These are phyloP conservation scores for Acomys russatus DNA, from an alignment of 2,797 vertebrate genomes.

Conservation along the genomic window DNA sequence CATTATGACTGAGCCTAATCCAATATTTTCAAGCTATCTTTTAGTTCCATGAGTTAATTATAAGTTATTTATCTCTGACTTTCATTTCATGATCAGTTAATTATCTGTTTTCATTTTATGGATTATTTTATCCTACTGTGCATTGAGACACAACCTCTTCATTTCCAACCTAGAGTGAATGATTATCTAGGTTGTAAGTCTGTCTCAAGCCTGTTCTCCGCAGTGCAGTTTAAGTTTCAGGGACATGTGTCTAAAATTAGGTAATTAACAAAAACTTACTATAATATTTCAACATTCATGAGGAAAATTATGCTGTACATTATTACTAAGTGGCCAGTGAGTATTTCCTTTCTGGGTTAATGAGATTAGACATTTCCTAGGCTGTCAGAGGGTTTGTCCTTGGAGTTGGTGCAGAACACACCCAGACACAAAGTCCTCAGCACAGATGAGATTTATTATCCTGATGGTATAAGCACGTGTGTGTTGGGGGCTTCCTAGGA, in stretches of 20 bases:
- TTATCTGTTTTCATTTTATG: too few relatives aligned
- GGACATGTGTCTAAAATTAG: slow-evolving; percentile 11
- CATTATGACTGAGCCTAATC: too few relatives aligned
- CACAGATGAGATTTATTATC: neutral
- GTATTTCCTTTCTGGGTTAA: neutral
- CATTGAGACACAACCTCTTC: too few relatives aligned
- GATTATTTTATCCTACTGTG: too few relatives aligned
- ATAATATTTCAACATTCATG: neutral
- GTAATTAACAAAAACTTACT: neutral
- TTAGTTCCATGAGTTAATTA: too few relatives aligned
- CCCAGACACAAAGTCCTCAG: neutral
- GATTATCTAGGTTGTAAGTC: too few relatives aligned
- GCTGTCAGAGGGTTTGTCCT: neutral
- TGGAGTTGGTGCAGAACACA: neutral
- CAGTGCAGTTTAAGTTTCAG: too few relatives aligned
- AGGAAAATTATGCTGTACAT: neutral
- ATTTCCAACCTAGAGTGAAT: too few relatives aligned
- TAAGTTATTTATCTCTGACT: too few relatives aligned
- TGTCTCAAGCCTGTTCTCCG: too few relatives aligned
- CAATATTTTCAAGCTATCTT: too few relatives aligned
- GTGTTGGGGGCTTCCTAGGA: neutral
- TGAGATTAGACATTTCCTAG: neutral
- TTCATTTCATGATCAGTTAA: too few relatives aligned
- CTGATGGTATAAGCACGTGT: neutral
- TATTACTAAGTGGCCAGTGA: neutral